Percentiles rank a stretch among this genome's conserved stretches.
phyloP scores from a whole-genome alignment of 1,140 invertebrate genomes.

The Drosophila quadrilineata region DNA sequence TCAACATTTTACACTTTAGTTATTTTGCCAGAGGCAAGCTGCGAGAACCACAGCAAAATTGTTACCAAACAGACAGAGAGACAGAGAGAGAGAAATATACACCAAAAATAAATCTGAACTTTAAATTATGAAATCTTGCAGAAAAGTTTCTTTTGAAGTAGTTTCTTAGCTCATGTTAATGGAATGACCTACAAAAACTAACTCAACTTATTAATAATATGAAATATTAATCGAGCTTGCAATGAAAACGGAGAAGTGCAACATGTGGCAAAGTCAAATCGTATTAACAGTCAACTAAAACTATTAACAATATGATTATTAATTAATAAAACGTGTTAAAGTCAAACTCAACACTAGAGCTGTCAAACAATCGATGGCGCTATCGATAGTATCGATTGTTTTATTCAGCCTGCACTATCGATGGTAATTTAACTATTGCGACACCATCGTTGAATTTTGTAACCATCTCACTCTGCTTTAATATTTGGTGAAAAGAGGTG shows the following conservation, averaged over 20 bases:
- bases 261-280: background rate
- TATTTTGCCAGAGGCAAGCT: constrained; percentile 2
- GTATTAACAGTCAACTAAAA: too few relatives aligned
- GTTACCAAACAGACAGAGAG: background rate
- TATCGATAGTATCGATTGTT: too few relatives aligned
- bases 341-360: background rate
- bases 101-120: constrained; percentile 2
- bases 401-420: too few relatives aligned
- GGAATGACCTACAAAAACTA: constrained; percentile 6
- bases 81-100: too few relatives aligned
- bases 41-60: constrained; percentile 4
- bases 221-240: constrained; percentile 13
- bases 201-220: background rate
- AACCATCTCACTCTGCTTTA: too few relatives aligned
- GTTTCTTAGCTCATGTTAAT: background rate
- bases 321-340: too few relatives aligned
- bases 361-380: too few relatives aligned
- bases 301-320: too few relatives aligned
- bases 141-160: constrained; percentile 7
- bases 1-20: constrained; percentile 24
- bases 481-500: too few relatives aligned
- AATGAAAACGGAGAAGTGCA: too few relatives aligned
- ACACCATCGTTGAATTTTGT: too few relatives aligned
- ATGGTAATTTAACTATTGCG: too few relatives aligned
- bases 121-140: constrained; percentile 19